These are phyloP conservation scores for Ormyrus rosae DNA, from an alignment of 2,888 invertebrate genomes.

Conservation along the genomic window DNA sequence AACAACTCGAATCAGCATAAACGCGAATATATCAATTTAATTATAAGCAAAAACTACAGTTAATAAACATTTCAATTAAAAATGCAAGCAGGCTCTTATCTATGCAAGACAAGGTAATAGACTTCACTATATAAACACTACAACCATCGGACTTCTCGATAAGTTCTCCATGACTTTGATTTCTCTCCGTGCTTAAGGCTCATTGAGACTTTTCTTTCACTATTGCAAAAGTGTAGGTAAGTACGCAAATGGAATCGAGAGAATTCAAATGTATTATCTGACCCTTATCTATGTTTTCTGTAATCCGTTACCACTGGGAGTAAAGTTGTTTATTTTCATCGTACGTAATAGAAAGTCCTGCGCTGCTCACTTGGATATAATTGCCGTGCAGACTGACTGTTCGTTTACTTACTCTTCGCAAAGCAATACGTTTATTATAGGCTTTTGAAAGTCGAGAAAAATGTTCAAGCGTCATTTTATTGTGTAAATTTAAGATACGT, in stretches of 20 bases:
- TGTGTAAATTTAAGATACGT: conserved; percentile 1
- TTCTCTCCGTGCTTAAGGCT: background rate
- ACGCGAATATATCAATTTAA: background rate
- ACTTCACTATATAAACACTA: background rate
- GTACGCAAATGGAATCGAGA: conserved; percentile 16
- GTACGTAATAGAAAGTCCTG: background rate
- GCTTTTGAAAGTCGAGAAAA: background rate
- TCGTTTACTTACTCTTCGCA: background rate
- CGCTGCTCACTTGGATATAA: background rate
- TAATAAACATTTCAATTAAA: background rate
- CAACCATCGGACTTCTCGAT: background rate
- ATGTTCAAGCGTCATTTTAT: background rate
- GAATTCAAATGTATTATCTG: conserved; percentile 23
- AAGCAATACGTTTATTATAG: background rate
- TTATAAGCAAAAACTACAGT: background rate
- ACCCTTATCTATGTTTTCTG: conserved; percentile 19
- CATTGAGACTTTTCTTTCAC: conserved; percentile 22
- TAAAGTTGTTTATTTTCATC: background rate
- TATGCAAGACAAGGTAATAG: conserved; percentile 1
- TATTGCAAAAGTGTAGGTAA: conserved; percentile 18
- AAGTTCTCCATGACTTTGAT: conserved; percentile 20
- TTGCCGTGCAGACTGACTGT: background rate
- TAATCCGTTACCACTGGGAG: conserved; percentile 3
- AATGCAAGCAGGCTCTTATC: background rate
- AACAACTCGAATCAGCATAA: background rate